These are phyloP conservation scores for Romanogobio albipinnatus DNA, from an alignment of 2,113 vertebrate genomes.

Conservation along the genomic window DNA sequence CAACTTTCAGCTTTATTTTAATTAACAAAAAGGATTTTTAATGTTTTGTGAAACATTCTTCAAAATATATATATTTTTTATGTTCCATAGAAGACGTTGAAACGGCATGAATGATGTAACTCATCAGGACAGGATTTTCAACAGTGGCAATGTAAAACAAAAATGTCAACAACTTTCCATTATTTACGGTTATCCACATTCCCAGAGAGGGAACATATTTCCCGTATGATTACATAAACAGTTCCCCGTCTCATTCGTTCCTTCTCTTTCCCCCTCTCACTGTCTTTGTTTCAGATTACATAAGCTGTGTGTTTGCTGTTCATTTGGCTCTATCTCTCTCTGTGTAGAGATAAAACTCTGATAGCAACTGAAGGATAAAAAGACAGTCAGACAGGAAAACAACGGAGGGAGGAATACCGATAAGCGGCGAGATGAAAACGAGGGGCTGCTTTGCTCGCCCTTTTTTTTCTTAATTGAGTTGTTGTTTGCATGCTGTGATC, in stretches of 20 bases:
- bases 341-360: conserved; percentile 59
- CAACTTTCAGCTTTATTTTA: not conserved
- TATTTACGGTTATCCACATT: not conserved
- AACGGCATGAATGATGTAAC: not conserved
- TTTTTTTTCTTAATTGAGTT: conserved; percentile 35
- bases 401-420: conserved; percentile 15
- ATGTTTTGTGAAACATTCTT: no score
- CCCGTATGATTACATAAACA: conserved; percentile 23
- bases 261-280: not conserved
- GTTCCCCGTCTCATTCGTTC: not conserved
- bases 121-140: not conserved
- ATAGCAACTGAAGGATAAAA: conserved; percentile 58
- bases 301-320: conserved; percentile 66
- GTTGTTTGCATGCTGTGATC: conserved; percentile 48
- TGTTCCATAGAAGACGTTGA: not conserved
- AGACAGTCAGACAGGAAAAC: conserved; percentile 54
- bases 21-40: no score
- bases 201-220: conserved; percentile 4
- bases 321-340: conserved; percentile 59
- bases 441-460: not conserved
- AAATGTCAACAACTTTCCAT: not conserved
- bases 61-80: no score
- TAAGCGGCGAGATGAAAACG: not conserved
- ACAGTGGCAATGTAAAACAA: not conserved
- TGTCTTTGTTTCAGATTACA: conserved; percentile 36